A percentile compares a stretch with the other conserved stretches of the same genome.
phyloP scores from a whole-genome alignment of 1,140 invertebrate genomes.

The Neomicropteryx cornuta region DNA sequence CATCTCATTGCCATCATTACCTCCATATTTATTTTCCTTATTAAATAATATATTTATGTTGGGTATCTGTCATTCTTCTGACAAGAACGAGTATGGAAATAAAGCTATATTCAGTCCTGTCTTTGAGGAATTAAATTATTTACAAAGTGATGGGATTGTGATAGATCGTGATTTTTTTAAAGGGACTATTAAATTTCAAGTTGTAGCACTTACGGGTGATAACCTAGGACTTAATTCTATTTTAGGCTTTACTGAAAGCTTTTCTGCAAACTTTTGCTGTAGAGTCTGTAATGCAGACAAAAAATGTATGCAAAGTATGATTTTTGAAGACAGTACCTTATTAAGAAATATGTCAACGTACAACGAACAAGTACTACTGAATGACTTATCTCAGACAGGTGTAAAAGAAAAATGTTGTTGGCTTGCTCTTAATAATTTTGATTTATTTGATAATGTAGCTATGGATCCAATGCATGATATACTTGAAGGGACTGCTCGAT shows the following conservation, averaged over 20 bases:
- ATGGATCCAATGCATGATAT: constrained; percentile 18
- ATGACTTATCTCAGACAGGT: background rate
- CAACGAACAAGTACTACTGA: background rate
- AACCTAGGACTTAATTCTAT: constrained; percentile 20
- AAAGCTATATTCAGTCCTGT: background rate
- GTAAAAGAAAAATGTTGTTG: constrained; percentile 7
- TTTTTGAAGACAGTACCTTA: background rate
- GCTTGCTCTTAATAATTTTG: constrained; percentile 7
- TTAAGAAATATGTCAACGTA: constrained; percentile 4
- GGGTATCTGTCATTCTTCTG: background rate
- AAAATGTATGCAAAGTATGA: constrained; percentile 7
- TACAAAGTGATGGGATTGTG: background rate
- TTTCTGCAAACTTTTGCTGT: constrained; percentile 16
- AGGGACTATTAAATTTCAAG: constrained; percentile 15
- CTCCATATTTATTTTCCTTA: constrained; percentile 13
- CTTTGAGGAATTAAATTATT: background rate
- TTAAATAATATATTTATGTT: background rate
- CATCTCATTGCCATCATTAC: constrained; percentile 16
- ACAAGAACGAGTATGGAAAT: background rate
- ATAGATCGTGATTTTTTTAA: background rate
- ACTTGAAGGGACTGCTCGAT: constrained; percentile 15
- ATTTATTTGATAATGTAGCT: constrained; percentile 12
- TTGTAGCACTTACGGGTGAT: constrained; percentile 19
- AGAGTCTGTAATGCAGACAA: constrained; percentile 17
- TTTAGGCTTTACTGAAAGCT: constrained; percentile 19